A percentile compares a stretch with the other conserved stretches of the same genome.
phyloP scores from a whole-genome alignment of 2,888 invertebrate genomes.

The Piscicola geometra region DNA sequence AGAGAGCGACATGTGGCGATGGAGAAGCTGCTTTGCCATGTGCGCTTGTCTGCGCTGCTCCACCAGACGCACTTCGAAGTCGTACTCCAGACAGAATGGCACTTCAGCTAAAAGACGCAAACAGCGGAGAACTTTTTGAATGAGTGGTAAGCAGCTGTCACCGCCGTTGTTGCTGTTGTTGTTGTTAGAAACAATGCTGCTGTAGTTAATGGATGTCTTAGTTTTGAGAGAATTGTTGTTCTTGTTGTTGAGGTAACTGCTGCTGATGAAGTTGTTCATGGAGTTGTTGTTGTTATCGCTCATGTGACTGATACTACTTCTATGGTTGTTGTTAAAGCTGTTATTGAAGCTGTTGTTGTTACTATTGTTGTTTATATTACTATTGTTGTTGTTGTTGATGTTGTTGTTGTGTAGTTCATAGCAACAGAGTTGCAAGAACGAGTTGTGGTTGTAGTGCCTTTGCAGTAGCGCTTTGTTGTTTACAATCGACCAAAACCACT shows the following conservation, averaged over 20 bases:
- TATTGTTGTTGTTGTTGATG: background rate
- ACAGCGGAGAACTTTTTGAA: conserved; percentile 71
- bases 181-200: background rate
- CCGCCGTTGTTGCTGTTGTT: background rate
- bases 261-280: background rate
- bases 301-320: background rate
- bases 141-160: conserved; percentile 49
- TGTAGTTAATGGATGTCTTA: background rate
- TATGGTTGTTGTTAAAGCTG: conserved; percentile 6
- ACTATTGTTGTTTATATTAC: background rate
- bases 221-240: conserved; percentile 9
- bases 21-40: conserved; percentile 39
- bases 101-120: conserved; percentile 74
- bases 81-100: conserved; percentile 71
- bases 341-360: background rate
- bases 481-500: conserved; percentile 15
- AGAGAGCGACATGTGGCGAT: conserved; percentile 39
- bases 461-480: conserved; percentile 25
- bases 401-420: background rate
- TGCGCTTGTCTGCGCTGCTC: conserved; percentile 37
- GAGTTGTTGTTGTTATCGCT: too few species aligned
- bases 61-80: conserved; percentile 35
- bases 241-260: background rate
- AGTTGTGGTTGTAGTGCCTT: conserved; percentile 23
- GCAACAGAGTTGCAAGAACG: conserved; percentile 8